These are phyloP conservation scores for Druon quercuslanigerum DNA, from an alignment of 1,140 invertebrate species.

Conservation along the genomic window DNA sequence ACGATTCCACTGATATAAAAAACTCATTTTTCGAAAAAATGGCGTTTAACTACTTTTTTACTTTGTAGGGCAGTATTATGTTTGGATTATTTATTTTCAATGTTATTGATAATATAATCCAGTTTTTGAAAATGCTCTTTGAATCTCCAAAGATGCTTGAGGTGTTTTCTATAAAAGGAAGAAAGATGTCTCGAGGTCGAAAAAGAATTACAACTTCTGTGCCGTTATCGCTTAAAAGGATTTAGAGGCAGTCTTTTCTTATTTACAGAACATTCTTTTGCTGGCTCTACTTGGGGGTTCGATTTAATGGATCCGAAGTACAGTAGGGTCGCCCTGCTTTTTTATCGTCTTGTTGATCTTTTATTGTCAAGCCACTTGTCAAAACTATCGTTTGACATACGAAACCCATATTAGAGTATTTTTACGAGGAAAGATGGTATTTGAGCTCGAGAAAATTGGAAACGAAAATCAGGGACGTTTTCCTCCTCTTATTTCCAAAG, in stretches of 20 bases:
- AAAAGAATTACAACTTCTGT: slow-evolving; percentile 24
- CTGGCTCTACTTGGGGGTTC: background rate
- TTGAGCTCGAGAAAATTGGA: no score
- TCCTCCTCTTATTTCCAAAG: no score
- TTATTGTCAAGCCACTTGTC: background rate
- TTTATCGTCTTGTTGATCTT: background rate
- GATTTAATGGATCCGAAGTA: slow-evolving; percentile 1
- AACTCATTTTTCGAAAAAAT: no score
- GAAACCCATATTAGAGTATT: no score
- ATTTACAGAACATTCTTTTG: slow-evolving; percentile 34
- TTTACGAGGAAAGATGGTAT: no score
- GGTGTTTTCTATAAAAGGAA: background rate
- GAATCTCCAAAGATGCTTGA: slow-evolving; percentile 2
- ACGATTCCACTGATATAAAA: no score
- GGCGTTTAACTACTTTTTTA: no score
- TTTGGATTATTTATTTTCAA: no score
- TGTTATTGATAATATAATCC: no score
- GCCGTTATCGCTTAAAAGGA: slow-evolving; percentile 34
- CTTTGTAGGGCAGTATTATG: no score
- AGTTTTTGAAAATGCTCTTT: background rate
- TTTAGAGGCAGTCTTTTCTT: slow-evolving; percentile 34
- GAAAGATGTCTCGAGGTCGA: slow-evolving; percentile 20
- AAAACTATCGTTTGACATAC: no score
- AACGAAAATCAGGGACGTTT: no score
- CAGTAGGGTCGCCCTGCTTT: background rate